Percentiles rank a stretch among this genome's conserved stretches.
phyloP scores from a whole-genome alignment of 2,888 invertebrate genomes.

The Phortica okadai region DNA sequence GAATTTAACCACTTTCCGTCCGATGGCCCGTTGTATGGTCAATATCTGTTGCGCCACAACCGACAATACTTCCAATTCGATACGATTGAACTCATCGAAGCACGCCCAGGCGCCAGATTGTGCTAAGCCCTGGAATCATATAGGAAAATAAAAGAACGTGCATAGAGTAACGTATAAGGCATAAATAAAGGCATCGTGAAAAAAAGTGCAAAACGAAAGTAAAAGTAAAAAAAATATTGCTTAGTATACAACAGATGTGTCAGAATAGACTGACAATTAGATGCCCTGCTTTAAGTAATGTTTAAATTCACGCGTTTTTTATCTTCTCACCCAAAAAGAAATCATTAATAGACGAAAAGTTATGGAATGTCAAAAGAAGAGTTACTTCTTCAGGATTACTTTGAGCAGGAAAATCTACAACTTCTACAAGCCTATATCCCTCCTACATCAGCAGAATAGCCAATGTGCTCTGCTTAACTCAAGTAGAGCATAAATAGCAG shows the following conservation, averaged over 20 bases:
- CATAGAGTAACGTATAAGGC: not conserved
- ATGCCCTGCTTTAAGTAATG: no score
- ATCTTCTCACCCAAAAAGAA: no score
- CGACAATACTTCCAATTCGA: slow-evolving; percentile 93
- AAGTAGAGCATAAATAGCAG: not conserved
- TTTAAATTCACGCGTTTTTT: no score
- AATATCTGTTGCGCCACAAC: slow-evolving; percentile 96
- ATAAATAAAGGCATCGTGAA: slow-evolving; percentile 11
- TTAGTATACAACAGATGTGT: not conserved
- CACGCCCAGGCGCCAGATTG: slow-evolving; percentile 96
- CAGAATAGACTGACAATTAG: no score
- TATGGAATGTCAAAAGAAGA: no score
- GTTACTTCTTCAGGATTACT: not conserved
- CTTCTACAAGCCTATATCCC: not conserved
- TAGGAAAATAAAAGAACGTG: slow-evolving; percentile 26
- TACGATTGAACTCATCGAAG: slow-evolving; percentile 96
- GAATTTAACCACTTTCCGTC: slow-evolving; percentile 87
- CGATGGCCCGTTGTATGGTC: slow-evolving; percentile 92
- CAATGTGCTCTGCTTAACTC: not conserved
- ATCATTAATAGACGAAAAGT: no score
- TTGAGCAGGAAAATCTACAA: not conserved
- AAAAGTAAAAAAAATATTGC: not conserved
- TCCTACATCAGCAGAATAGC: not conserved
- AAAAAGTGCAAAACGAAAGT: not conserved
- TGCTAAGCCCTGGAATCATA: slow-evolving; percentile 83